Evolutionary conservation across 2,797 vertebrate species (phyloP).

Genomic region (Alcedo atthis): DNA sequence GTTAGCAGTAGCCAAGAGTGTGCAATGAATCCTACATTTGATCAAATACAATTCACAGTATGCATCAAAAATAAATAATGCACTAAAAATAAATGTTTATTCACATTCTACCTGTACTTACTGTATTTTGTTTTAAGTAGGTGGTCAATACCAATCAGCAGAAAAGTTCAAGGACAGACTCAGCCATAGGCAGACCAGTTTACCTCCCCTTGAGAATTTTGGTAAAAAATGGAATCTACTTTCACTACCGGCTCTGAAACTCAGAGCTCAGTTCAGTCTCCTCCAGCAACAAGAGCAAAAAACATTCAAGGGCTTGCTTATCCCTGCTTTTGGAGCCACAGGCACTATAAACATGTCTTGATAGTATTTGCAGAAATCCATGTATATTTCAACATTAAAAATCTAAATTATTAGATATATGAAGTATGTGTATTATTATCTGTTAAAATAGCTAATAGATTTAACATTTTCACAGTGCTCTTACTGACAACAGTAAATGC

Average conservation of each 20-base stretch:
- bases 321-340: neutral
- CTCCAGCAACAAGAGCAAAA: neutral
- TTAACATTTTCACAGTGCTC: neutral
- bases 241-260: neutral
- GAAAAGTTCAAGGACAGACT: neutral
- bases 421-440: neutral
- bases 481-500: neutral
- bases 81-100: neutral
- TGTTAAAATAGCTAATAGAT: neutral
- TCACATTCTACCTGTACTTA: neutral
- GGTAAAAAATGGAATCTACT: neutral
- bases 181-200: neutral
- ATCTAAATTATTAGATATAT: neutral
- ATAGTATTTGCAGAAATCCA: neutral
- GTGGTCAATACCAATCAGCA: neutral
- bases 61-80: neutral
- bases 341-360: neutral
- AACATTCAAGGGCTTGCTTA: conserved; percentile 8
- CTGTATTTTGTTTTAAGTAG: neutral
- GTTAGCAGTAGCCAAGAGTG: neutral
- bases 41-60: neutral
- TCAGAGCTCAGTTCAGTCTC: neutral
- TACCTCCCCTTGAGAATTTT: neutral
- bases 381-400: neutral
- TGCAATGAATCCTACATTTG: neutral